Base-by-base conservation (phyloP, 2,797 vertebrate species). In the Neosalanx taihuensis region DNA sequence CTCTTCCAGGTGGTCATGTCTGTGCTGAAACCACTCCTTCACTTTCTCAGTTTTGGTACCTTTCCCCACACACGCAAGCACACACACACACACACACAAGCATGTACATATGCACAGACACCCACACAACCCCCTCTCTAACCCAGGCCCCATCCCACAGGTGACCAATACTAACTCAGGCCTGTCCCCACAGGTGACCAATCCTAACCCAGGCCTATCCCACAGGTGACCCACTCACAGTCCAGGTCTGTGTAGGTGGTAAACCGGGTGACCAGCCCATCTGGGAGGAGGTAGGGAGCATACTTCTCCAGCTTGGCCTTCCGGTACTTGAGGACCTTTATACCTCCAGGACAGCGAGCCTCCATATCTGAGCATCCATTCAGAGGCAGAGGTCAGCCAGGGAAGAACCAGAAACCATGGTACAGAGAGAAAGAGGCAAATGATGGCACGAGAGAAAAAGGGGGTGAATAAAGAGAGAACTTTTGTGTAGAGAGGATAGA, bases 251-350 rank as follows among this genome's bases (percentile, higher is more conserved):
- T 57, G 0, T 92, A 99, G 20, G 80, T 18, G 0, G 91, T 95
- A 66, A 96, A 90, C 1, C 93, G 90, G 20, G 85, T 84, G 77
- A 94, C 76, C 12, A 97, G 87, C 33, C 97, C 96, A 0, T 95
- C 87, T 2, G 5, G 7, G 12, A 91, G 91, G 70, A 94, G 82
- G 60, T 93, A 92, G 0, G 89, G 88, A 0, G 92, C 85, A 86
- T 95, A 98, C 60, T 83, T 93, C 85, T 98, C 95, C 85, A 95
- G 80, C 76, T 88, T 92, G 0, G 94, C 91, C 66, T 87, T 93
- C 64, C 86, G 89, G 82, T 96, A 97, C 41, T 76, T 81, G 26
- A 90, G 89, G 79, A 89, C 83, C 80, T 94, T 98, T 77, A 64
- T 88, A 9, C 94, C 93, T 0, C 67, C 87, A 0, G 93, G 90